Evolutionary conservation across 1,140 invertebrate species (phyloP).

Genomic region (Euwallacea similis): DNA sequence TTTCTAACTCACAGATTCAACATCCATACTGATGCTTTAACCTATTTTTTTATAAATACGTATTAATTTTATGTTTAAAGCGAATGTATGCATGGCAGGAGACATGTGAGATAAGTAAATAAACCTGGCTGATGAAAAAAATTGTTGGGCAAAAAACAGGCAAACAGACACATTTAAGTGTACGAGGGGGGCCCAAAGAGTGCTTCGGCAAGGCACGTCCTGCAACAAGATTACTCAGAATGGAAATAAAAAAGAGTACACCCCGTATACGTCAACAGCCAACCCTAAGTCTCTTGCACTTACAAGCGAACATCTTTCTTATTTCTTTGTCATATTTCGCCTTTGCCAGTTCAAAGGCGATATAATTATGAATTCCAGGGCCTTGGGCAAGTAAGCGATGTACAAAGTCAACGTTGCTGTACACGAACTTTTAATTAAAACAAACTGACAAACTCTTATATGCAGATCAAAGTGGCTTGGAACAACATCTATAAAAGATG

Average conservation of each 20-base stretch:
- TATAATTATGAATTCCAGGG: slow-evolving; percentile 49
- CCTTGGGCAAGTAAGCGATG: slow-evolving; percentile 41
- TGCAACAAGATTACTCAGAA: no score
- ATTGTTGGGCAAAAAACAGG: no score
- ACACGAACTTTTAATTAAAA: slow-evolving; percentile 51
- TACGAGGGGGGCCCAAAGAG: no score
- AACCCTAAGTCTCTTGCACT: neutral
- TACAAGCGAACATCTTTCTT: slow-evolving; percentile 25
- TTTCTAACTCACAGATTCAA: no score
- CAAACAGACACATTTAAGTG: no score
- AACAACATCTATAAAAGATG: slow-evolving; percentile 46
- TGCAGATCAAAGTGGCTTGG: slow-evolving; percentile 47
- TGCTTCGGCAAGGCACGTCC: no score
- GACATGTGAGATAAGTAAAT: no score
- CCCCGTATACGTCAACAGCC: neutral
- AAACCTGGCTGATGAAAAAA: no score
- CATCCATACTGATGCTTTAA: no score
- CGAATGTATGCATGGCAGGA: no score
- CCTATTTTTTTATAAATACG: no score
- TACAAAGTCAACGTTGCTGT: slow-evolving; percentile 45
- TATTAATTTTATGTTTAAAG: no score
- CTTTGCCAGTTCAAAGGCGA: slow-evolving; percentile 44
- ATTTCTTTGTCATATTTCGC: slow-evolving; percentile 37
- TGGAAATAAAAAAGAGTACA: neutral
- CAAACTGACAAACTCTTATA: slow-evolving; percentile 44